Evolutionary conservation across 1,140 invertebrate genomes (phyloP).

Genomic region (Aricia agestis): DNA sequence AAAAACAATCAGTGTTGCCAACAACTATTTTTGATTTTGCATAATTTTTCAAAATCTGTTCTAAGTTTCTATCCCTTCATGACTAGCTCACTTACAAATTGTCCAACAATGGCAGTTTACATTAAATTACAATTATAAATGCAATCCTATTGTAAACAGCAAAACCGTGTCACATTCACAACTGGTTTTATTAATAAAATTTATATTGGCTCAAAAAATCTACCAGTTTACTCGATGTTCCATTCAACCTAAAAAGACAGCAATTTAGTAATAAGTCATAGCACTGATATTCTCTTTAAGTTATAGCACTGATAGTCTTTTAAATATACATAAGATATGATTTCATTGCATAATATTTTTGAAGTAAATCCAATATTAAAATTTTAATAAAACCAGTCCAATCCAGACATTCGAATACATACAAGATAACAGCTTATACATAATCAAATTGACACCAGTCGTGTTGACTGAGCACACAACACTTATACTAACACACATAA

Average conservation of each 20-base stretch:
- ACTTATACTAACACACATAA: constrained; percentile 32
- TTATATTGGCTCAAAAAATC: no score
- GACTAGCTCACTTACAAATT: constrained; percentile 5
- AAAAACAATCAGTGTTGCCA: not conserved
- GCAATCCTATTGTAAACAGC: not conserved
- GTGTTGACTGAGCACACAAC: constrained; percentile 20
- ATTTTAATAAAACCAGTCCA: not conserved
- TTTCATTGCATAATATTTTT: not conserved
- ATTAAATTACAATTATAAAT: constrained; percentile 1
- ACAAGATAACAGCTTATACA: constrained; percentile 1
- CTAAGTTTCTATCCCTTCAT: no score
- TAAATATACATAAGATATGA: not conserved
- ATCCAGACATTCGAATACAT: not conserved
- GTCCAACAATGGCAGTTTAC: constrained; percentile 7
- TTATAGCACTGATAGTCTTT: no score
- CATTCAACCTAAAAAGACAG: no score
- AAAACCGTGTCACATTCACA: not conserved
- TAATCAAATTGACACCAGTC: constrained; percentile 26
- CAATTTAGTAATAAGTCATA: no score
- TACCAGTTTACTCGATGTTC: no score
- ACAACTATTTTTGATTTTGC: not conserved
- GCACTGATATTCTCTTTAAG: no score
- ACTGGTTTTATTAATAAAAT: constrained; percentile 10
- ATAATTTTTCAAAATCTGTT: not conserved
- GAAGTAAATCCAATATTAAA: not conserved